Base-by-base conservation (phyloP, 2,888 invertebrate genomes). In the Automeris io region DNA sequence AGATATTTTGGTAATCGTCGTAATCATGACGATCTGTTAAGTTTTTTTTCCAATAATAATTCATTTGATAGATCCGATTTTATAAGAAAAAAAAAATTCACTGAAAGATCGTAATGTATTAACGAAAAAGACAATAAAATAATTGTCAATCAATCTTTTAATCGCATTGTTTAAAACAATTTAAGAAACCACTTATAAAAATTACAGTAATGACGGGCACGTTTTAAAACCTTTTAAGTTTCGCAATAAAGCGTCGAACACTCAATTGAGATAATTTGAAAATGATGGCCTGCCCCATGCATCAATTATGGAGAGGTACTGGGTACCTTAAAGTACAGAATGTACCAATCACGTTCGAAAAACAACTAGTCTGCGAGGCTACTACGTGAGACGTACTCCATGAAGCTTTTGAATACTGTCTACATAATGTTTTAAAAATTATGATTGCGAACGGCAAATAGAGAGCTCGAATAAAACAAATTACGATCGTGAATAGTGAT, bases 181-280 rank as follows among this genome's bases (percentile, higher is more conserved):
- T 68, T 68, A 70, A 70, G 68, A 53, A 59, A 58, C 51, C 47
- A 56, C 45, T 50, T 46, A 56, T 46, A 41, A 49, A 69, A 67
- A 68, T 74, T 69, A 66, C 66, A 53, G 53, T 43, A 52, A 65
- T 64, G 49, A 47, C 45, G 52, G 49, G 59, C 57, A 65, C 72
- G 68, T 65, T n/a, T 63, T 67, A 61, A 70, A 68, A 60, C 66
- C 63, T 61, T 66, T 70, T 64, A 64, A 60, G 60, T 59, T 72
- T 62, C 41, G 45, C 57, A 59, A 55, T 54, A 61, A 71, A 71
- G 66, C 73, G 66, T 67, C 72, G 72, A 77, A 67, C 70, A 70
- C 74, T 77, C 69, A 75, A 79, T 79, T 70, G 65, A 51, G 64
- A 76, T 74, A 78, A 82, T 83, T 80, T 82, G 68, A 70, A 81